A percentile compares a stretch with the other conserved stretches of the same genome.
Conservation (phyloP, 35 echinoderm and acorn worm species). For the Apostichopus japonicus region DNA sequence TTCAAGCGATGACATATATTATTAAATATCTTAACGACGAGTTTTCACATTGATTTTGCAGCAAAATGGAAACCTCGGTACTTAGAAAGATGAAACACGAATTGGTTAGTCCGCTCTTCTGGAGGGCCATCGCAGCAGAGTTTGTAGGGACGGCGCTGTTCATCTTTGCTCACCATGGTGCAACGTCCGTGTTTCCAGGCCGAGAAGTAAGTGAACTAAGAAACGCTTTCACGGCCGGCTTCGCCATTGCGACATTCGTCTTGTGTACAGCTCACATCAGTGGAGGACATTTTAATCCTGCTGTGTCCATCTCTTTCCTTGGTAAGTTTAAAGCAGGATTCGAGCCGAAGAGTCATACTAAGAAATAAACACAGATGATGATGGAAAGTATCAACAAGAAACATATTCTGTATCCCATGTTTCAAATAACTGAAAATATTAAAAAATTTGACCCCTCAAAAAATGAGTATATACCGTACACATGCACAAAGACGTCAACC, state of each 20-base stretch:
- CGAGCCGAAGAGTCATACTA: too few species aligned
- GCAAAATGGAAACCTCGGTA: constrained; percentile 4
- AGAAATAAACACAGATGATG: too few species aligned
- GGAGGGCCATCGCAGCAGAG: constrained; percentile 79
- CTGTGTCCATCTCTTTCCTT: constrained; percentile 70
- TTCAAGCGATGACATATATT: too few species aligned
- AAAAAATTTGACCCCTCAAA: background rate
- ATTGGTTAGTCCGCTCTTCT: constrained; percentile 59
- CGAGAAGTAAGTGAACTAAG: constrained; percentile 40
- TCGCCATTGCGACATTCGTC: constrained; percentile 82
- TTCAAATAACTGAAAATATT: too few species aligned
- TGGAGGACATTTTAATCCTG: constrained; percentile 89
- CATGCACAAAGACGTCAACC: too few species aligned
- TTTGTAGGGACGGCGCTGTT: constrained; percentile 80
- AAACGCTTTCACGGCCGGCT: constrained; percentile 80
- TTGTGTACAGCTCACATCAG: constrained; percentile 87
- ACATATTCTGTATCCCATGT: too few species aligned
- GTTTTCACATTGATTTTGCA: background rate
- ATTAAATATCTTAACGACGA: background rate
- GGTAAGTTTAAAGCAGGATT: constrained; percentile 18
- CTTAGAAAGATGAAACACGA: constrained; percentile 57
- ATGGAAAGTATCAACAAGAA: too few species aligned
- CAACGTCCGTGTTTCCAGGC: constrained; percentile 35
- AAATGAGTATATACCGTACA: background rate
- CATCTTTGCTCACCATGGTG: constrained; percentile 69